phyloP scores from a whole-genome alignment of 1,140 invertebrate genomes.

The Drosophila nigrodunni region DNA sequence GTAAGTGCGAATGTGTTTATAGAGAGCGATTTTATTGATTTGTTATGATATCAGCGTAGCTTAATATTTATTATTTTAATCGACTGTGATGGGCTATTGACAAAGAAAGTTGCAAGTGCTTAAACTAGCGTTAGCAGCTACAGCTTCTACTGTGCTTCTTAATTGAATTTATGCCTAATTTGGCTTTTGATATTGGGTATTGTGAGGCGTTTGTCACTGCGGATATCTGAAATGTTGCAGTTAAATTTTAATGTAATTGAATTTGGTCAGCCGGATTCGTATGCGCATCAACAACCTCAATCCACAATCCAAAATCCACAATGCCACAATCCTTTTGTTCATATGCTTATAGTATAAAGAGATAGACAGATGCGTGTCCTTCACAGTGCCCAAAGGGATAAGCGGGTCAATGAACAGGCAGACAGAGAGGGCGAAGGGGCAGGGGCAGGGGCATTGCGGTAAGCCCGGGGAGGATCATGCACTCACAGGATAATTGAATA shows the following conservation, averaged over 20 bases:
- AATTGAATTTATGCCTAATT: slow-evolving; percentile 17
- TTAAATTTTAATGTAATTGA: slow-evolving; percentile 45
- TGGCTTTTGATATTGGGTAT: slow-evolving; percentile 16
- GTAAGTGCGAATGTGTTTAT: slow-evolving; percentile 22
- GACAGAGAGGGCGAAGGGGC: neutral
- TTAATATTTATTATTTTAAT: slow-evolving; percentile 12
- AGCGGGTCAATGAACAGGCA: slow-evolving; percentile 49
- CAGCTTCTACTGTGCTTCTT: neutral
- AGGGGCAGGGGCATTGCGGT: neutral
- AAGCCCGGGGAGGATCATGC: slow-evolving; percentile 17
- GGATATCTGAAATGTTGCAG: slow-evolving; percentile 27
- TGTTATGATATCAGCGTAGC: slow-evolving; percentile 21
- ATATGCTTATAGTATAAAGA: slow-evolving; percentile 3
- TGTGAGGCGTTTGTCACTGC: slow-evolving; percentile 29
- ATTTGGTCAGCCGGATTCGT: slow-evolving; percentile 26
- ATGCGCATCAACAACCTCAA: slow-evolving; percentile 35
- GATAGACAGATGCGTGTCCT: slow-evolving; percentile 42
- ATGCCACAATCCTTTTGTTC: slow-evolving; percentile 47
- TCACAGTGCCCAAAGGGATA: slow-evolving; percentile 44
- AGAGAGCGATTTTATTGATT: slow-evolving; percentile 19
- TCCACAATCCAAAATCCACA: slow-evolving; percentile 2
- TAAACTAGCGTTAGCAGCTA: neutral
- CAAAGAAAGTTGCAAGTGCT: neutral
- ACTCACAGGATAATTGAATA: slow-evolving; percentile 70
- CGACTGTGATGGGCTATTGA: too few relatives aligned